These are phyloP conservation scores for Ia io DNA, from an alignment of 2,113 vertebrate species.

Conservation along the genomic window DNA sequence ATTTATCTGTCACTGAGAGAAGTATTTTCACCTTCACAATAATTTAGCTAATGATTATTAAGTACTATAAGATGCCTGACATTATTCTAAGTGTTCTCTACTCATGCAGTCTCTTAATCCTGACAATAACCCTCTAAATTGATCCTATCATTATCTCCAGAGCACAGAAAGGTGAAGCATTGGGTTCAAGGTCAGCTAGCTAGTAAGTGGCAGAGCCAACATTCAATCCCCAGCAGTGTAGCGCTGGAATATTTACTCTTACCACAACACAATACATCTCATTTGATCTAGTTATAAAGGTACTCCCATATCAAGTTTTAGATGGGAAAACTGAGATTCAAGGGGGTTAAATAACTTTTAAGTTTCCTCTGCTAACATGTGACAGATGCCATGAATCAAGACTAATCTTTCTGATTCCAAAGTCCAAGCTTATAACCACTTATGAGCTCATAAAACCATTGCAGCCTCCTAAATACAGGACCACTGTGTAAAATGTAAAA, in stretches of 20 bases:
- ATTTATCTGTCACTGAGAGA: background rate
- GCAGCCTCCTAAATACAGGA: background rate
- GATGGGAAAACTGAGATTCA: background rate
- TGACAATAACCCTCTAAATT: background rate
- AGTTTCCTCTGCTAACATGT: background rate
- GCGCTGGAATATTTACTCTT: background rate
- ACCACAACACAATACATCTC: background rate
- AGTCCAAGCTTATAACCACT: background rate
- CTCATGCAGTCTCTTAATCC: background rate
- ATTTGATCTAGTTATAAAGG: background rate
- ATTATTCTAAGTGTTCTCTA: background rate
- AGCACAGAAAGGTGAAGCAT: background rate
- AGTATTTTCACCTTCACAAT: background rate
- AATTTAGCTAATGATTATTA: background rate
- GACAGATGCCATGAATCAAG: background rate
- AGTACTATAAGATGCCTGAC: background rate
- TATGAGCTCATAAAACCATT: background rate
- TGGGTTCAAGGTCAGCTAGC: background rate
- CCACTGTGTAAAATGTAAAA: background rate
- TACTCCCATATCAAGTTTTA: background rate
- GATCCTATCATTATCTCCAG: background rate
- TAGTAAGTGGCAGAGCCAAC: background rate
- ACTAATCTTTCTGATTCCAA: conserved; percentile 24
- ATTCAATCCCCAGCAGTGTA: background rate
- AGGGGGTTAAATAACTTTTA: background rate